A percentile compares a stretch with the other conserved stretches of the same genome.
Evolutionary conservation across 2,888 invertebrate species (phyloP).

Genomic region (Graphium colonna): DNA sequence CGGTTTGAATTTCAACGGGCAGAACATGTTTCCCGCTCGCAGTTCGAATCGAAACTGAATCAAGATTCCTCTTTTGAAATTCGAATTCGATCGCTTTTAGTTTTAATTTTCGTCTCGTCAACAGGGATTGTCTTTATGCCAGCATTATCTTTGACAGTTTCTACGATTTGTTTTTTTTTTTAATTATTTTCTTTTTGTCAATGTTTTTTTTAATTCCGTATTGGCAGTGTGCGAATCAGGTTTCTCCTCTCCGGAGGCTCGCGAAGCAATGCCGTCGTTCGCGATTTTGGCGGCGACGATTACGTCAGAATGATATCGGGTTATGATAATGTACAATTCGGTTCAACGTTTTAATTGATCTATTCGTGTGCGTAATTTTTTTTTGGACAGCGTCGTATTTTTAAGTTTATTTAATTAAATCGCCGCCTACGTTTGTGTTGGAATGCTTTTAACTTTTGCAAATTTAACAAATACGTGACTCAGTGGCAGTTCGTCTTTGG

Average conservation of each 20-base stretch:
- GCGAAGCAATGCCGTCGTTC: not conserved
- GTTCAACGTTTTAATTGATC: conserved; percentile 1
- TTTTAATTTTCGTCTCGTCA: no score
- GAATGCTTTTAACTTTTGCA: no score
- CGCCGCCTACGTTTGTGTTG: no score
- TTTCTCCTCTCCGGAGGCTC: not conserved
- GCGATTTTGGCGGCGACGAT: not conserved
- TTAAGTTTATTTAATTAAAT: no score
- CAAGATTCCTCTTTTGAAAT: conserved; percentile 16
- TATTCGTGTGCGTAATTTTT: no score
- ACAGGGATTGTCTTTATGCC: no score
- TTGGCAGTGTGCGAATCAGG: not conserved
- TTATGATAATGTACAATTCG: conserved; percentile 1
- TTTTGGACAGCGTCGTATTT: no score
- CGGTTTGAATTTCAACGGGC: conserved; percentile 35
- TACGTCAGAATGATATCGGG: not conserved
- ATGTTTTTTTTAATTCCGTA: not conserved
- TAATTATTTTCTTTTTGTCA: no score
- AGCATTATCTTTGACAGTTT: no score
- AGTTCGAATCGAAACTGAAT: not conserved
- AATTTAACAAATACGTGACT: no score
- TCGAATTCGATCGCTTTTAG: conserved; percentile 9
- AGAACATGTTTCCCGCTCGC: conserved; percentile 32
- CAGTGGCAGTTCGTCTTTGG: no score
- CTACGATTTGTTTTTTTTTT: no score